A percentile compares a stretch with the other conserved stretches of the same genome.
Evolutionary conservation across 2,113 vertebrate genomes (phyloP).

Genomic region (Pteropus alecto): DNA sequence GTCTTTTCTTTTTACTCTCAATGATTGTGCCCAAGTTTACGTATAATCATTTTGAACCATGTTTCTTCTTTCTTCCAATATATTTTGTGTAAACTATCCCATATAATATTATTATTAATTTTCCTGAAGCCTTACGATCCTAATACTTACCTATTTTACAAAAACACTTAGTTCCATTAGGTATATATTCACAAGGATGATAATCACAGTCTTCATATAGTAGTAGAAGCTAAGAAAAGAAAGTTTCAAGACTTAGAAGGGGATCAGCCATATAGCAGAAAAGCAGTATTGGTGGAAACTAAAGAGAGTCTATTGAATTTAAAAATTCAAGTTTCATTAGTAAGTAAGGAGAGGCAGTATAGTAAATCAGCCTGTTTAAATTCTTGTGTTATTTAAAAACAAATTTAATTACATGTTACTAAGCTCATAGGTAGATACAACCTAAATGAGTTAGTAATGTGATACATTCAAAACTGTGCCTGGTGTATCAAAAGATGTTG

Average conservation of each 20-base stretch:
- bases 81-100: neutral
- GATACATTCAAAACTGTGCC: neutral
- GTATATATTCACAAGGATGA: neutral
- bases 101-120: neutral
- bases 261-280: neutral
- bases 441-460: neutral
- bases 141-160: neutral
- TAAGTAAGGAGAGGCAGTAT: neutral
- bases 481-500: neutral
- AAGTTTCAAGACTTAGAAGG: neutral
- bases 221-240: neutral
- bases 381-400: conserved; percentile 21
- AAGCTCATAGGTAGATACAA: neutral
- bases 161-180: neutral
- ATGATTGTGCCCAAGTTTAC: neutral
- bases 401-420: neutral
- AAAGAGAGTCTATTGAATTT: neutral
- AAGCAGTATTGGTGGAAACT: neutral
- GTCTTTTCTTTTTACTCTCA: neutral
- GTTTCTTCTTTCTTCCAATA: neutral
- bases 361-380: neutral
- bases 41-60: neutral
- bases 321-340: neutral
- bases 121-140: neutral
- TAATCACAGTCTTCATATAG: neutral